Evolutionary conservation across 2,797 vertebrate species (phyloP).

Genomic region (Peromyscus nudipes): DNA sequence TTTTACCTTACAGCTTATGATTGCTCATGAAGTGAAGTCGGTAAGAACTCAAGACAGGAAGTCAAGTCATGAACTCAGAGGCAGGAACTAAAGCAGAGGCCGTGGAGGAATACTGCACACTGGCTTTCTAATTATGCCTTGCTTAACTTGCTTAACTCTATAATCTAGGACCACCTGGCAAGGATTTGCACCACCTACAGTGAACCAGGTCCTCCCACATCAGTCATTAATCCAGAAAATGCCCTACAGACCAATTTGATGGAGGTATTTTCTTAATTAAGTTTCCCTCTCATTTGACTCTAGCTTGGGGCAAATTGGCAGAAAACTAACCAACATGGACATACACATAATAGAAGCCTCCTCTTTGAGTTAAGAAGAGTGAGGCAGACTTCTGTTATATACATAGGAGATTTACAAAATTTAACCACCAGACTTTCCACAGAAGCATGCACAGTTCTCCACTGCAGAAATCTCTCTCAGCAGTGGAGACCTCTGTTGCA

Average conservation of each 20-base stretch:
- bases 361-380: not conserved
- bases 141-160: not conserved
- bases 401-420: fast-evolving
- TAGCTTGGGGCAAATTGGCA: not conserved
- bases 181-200: not conserved
- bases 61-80: not conserved
- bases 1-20: not conserved
- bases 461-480: not conserved
- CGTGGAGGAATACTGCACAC: not conserved
- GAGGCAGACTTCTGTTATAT: fast-evolving
- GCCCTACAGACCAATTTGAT: not conserved
- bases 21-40: not conserved
- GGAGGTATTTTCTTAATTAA: not conserved
- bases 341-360: not conserved
- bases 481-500: not conserved
- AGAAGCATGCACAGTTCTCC: not conserved
- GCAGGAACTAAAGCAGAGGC: not conserved
- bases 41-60: not conserved
- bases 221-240: not conserved
- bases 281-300: no score
- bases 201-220: not conserved
- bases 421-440: fast-evolving
- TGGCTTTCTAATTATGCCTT: not conserved
- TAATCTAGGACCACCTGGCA: no score
- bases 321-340: not conserved